Conservation (phyloP, 2,113 vertebrate species). For the Otolemur garnettii region DNA sequence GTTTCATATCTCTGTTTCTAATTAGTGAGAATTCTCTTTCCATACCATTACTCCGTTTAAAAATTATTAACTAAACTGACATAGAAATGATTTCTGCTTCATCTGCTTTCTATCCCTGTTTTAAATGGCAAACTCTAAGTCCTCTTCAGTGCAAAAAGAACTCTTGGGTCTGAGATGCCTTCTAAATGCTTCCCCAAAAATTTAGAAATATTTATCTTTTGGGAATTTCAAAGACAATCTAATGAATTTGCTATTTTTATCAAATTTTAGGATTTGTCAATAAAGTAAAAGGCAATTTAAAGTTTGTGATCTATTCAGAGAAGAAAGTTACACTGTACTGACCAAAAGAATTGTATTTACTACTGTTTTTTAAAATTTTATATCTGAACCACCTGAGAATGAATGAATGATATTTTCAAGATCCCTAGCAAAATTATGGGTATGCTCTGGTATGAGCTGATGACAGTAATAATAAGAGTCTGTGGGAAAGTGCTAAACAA, state of each 20-base stretch:
- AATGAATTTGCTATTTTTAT: not conserved
- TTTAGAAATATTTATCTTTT: slow-evolving; percentile 21
- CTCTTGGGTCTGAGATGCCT: not conserved
- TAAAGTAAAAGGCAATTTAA: not conserved
- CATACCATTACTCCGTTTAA: not conserved
- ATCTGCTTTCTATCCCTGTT: not conserved
- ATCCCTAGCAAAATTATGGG: not conserved
- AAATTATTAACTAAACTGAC: slow-evolving; percentile 15
- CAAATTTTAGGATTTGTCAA: not conserved
- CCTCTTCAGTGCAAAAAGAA: not conserved
- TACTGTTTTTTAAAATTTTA: not conserved
- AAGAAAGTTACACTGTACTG: not conserved
- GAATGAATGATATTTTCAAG: not conserved
- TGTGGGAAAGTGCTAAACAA: not conserved
- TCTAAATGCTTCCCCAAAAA: not conserved
- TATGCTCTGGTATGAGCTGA: not conserved
- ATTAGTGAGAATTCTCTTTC: not conserved
- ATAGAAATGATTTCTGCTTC: slow-evolving; percentile 3
- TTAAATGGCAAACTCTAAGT: not conserved
- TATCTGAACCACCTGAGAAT: not conserved
- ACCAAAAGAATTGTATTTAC: not conserved
- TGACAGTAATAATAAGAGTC: not conserved
- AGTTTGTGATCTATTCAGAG: not conserved
- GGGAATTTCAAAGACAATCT: not conserved
- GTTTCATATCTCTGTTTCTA: slow-evolving; percentile 10